Evolutionary conservation across 2,888 invertebrate species (phyloP), one percentile per base, ranked within the genome.

Genomic region (Xanthostigma xanthostigma): DNA sequence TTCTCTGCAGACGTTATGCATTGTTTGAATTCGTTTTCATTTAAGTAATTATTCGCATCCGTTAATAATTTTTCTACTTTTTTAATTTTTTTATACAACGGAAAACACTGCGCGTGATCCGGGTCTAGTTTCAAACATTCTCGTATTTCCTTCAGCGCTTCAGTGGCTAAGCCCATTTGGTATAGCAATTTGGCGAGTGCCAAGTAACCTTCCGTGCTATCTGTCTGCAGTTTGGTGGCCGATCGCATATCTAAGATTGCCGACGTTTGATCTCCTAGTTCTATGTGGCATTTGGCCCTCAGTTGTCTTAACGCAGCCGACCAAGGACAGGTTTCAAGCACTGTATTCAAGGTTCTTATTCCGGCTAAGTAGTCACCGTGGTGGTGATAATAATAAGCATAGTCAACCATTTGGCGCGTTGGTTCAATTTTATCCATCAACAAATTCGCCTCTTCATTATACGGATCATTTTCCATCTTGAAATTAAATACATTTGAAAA

Each of bases 121-220:
- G 96, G 96, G 67, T 99, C 97, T 40, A 96, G 71, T 64, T 90
- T 94, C 13, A 99, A 74, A 65, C 98, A 99, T 66, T 98, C 96
- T 14, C 98, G 81, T 54, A 98, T 84, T 68, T 96, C 92, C 68
- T 82, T 87, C 37, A 98, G 72, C 1, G 94, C 79, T 58, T 93
- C 93, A 14, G 85, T 84, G 43, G 92, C 89, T 58, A 96, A 91
- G 3, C 97, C 98, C 48, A 93, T 75, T 56, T 81, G 77, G 69
- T 98, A 98, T 46, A 93, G 78, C 51, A 97, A 69, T 48, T 76
- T 72, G 43, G 94, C 81, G n/a, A 97, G 74, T 54, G 87, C 83
- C 58, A 77, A 78, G 67, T 78, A 88, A 0, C 92, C 94, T 49
- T 78, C 79, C 0, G 94, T 95, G 62, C 93, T 92, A 70, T 99